These are phyloP conservation scores for Quiscalus mexicanus DNA, from an alignment of 2,113 vertebrate genomes.

Conservation along the genomic window DNA sequence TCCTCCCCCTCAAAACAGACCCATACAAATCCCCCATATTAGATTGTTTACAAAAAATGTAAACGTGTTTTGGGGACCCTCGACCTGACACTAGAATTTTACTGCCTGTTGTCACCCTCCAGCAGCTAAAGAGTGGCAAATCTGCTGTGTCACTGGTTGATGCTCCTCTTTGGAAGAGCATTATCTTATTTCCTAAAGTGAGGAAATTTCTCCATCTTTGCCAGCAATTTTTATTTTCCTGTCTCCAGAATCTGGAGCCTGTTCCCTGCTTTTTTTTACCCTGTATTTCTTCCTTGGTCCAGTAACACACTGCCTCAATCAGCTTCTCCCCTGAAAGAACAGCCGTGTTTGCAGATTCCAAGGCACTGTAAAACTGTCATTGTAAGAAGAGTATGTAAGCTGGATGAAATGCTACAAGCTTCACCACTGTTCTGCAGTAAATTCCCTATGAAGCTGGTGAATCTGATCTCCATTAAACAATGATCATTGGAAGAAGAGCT, in stretches of 20 bases:
- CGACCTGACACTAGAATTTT: background rate
- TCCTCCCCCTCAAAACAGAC: background rate
- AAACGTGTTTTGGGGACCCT: background rate
- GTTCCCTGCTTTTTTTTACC: background rate
- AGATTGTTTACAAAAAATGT: background rate
- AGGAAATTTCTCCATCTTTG: background rate
- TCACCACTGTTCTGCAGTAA: background rate
- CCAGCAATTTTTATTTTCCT: background rate
- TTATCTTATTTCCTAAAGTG: background rate
- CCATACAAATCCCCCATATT: background rate
- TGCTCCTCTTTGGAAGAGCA: background rate
- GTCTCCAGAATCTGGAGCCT: background rate
- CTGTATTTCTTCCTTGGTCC: background rate
- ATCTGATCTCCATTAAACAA: background rate
- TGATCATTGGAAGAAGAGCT: fast-evolving
- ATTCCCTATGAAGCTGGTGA: background rate
- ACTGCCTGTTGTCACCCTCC: background rate
- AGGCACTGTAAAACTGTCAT: background rate
- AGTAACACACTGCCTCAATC: background rate
- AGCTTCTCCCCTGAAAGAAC: background rate
- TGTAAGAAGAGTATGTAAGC: background rate
- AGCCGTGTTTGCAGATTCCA: background rate
- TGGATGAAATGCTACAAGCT: background rate
- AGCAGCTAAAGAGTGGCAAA: background rate
- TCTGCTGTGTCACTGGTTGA: background rate